Base-by-base conservation (phyloP, 2,797 vertebrate species). In the Chromobotia macracanthus region DNA sequence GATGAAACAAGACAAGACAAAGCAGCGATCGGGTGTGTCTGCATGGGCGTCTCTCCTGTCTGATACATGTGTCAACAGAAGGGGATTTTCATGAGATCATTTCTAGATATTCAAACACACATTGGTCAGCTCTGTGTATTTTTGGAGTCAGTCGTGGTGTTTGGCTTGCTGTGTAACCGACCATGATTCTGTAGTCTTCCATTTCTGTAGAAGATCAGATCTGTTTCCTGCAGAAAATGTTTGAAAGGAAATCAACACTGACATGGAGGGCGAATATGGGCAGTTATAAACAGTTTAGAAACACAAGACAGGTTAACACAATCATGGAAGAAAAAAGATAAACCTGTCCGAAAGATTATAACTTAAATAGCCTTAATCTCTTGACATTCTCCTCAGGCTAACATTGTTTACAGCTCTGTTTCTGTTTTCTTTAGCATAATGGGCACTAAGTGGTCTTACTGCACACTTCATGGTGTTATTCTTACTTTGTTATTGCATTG, bases 111-210 rank as follows among this genome's bases (percentile, higher is more conserved):
- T 70, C 75, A 77, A 61, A 79, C 53, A 19, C 46, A 63, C 58
- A 7, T 55, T 78, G 75, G 75, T 78, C 75, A 78, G 67, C 75
- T 70, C 50, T 56, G n/a, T 77, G 67, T 78, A 78, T 78, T 78
- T 78, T 70, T 69, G 75, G 66, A 78, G 44, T 51, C 51, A 12
- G 44, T 50, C 19, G 8, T 70, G 44, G 75, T 3, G 0, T 66
- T 77, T 35, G 63, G 75, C 64, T 70, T 70, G 25, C 44, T 63
- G 55, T 1, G 5, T 77, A 77, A 70, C 28, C 4, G 23, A 68
- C 23, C 35, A 3, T 53, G 64, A 56, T 21, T 48, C 64, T 21
- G 23, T 41, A 48, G 65, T 51, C 55, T 70, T 70, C 6, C 56
- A 2, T 69, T 70, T 77, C 66, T 38, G 15, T 31, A 15, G 31